A percentile compares a stretch with the other conserved stretches of the same genome.
Conservation (phyloP, 2,888 invertebrate genomes). For the Pseudococcus jackbeardsleyi region DNA sequence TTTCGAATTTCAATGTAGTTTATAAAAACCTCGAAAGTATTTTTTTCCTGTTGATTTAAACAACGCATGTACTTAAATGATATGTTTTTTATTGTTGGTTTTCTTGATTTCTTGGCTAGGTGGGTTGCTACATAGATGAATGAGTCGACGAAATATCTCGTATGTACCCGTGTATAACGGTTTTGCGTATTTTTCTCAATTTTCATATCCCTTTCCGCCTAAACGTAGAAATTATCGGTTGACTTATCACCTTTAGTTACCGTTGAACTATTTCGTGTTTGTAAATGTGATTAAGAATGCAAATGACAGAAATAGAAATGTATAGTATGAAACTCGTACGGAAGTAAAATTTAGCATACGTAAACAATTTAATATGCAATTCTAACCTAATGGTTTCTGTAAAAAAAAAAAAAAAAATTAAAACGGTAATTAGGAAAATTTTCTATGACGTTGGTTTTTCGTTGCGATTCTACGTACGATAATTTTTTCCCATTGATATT, state of each 20-base stretch:
- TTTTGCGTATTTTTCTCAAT: background rate
- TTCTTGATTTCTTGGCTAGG: background rate
- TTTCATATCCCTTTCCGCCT: background rate
- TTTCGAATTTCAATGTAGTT: background rate
- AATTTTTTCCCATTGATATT: background rate
- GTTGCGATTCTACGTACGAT: background rate
- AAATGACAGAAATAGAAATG: background rate
- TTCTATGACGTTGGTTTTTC: background rate
- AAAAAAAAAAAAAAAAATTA: background rate
- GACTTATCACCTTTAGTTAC: slow-evolving; percentile 2
- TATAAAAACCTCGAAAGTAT: background rate
- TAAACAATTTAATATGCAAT: background rate
- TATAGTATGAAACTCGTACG: background rate
- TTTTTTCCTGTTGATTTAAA: slow-evolving; percentile 5
- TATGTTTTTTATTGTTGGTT: slow-evolving; percentile 12
- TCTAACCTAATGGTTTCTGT: background rate
- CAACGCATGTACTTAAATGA: slow-evolving; percentile 14
- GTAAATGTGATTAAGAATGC: background rate
- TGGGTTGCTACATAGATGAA: background rate
- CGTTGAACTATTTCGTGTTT: background rate
- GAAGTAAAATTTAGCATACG: background rate
- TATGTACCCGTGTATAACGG: background rate
- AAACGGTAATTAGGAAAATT: slow-evolving; percentile 1
- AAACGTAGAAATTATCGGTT: background rate
- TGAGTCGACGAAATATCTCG: background rate